phyloP scores from a whole-genome alignment of 2,888 invertebrate genomes.

The Melieria omissa region DNA sequence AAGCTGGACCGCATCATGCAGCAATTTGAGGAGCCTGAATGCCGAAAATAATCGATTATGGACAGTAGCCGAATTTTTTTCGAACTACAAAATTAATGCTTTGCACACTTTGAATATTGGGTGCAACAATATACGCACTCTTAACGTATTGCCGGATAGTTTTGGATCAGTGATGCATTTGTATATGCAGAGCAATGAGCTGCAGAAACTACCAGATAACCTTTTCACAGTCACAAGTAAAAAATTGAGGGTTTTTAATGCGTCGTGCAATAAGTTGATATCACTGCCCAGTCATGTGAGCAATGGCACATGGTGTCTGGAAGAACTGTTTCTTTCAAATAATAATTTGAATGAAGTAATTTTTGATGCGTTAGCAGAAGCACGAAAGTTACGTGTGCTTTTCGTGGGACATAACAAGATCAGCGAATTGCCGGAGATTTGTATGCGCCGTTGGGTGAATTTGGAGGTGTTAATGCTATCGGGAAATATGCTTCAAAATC shows the following conservation, averaged over 20 bases:
- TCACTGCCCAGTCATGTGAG: slow-evolving; percentile 70
- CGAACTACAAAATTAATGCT: slow-evolving; percentile 79
- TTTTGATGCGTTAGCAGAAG: slow-evolving; percentile 74
- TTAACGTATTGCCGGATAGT: slow-evolving; percentile 73
- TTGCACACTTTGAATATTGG: slow-evolving; percentile 80
- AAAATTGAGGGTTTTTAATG: slow-evolving; percentile 76
- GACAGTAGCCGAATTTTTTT: slow-evolving; percentile 77
- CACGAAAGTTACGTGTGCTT: slow-evolving; percentile 75
- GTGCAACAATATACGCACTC: slow-evolving; percentile 79
- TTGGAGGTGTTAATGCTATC: slow-evolving; percentile 85
- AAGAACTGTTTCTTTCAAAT: slow-evolving; percentile 78
- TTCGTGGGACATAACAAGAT: slow-evolving; percentile 85
- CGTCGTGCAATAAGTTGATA: slow-evolving; percentile 80
- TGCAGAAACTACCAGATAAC: slow-evolving; percentile 79
- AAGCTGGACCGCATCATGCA: slow-evolving; percentile 81
- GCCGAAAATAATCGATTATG: slow-evolving; percentile 80
- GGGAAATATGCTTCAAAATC: slow-evolving; percentile 80
- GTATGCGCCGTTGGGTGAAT: slow-evolving; percentile 79
- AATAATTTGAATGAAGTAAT: slow-evolving; percentile 80
- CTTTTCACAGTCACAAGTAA: slow-evolving; percentile 76
- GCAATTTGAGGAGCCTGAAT: slow-evolving; percentile 76
- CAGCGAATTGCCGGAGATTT: slow-evolving; percentile 78
- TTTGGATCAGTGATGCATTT: slow-evolving; percentile 71
- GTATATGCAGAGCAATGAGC: slow-evolving; percentile 81
- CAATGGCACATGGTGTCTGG: slow-evolving; percentile 71